Percentiles rank a stretch among this genome's conserved stretches.
Conservation (phyloP, 2,113 vertebrate species). For the Neofelis nebulosa region DNA sequence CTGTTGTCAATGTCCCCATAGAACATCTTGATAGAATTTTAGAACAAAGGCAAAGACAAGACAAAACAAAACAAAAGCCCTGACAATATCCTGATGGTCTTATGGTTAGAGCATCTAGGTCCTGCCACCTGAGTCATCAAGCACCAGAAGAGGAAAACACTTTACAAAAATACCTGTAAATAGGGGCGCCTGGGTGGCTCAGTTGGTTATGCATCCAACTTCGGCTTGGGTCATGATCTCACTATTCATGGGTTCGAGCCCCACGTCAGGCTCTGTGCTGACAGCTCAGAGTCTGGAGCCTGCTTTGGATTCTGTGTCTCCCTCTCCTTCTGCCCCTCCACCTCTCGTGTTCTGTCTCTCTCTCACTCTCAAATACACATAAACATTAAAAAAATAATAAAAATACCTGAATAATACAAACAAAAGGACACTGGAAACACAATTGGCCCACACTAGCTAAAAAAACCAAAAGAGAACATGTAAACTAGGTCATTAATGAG, state of each 20-base stretch:
- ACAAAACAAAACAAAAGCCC: not conserved
- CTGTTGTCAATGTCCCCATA: not conserved
- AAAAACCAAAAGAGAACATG: not conserved
- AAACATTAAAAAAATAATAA: too few relatives aligned
- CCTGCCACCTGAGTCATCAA: rapidly evolving
- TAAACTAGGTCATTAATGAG: not conserved
- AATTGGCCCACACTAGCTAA: not conserved
- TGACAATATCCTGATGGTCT: not conserved
- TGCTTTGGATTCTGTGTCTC: too few relatives aligned
- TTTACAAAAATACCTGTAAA: not conserved
- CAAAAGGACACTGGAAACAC: not conserved
- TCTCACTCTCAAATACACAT: too few relatives aligned
- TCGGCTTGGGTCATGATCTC: too few relatives aligned
- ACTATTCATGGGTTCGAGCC: too few relatives aligned
- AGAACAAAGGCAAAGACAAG: not conserved
- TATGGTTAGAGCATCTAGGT: not conserved
- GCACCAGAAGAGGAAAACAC: not conserved
- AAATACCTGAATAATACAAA: not conserved
- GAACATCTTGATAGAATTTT: not conserved
- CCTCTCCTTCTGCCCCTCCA: too few relatives aligned
- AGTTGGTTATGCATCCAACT: too few relatives aligned
- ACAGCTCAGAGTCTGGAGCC: too few relatives aligned
- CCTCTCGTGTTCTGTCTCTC: too few relatives aligned
- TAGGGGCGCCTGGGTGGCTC: too few relatives aligned
- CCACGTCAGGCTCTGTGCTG: too few relatives aligned